Evolutionary conservation across 2,113 vertebrate genomes (phyloP).

Genomic region (Centropus unirufus): DNA sequence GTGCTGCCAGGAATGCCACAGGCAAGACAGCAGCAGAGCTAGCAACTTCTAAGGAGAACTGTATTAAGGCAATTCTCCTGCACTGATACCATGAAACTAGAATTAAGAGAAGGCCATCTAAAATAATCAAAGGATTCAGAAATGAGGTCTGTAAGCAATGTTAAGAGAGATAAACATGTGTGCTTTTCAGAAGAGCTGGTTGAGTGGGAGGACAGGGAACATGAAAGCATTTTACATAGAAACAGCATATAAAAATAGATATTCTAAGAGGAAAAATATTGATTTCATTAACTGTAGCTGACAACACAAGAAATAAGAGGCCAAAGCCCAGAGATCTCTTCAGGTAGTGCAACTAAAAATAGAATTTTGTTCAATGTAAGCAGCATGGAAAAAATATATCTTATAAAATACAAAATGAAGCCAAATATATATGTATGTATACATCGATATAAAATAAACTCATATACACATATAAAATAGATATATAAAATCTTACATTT

Average conservation of each 20-base stretch:
- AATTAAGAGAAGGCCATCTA: slow-evolving; percentile 56
- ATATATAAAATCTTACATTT: neutral
- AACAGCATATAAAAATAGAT: slow-evolving; percentile 5
- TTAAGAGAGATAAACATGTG: slow-evolving; percentile 34
- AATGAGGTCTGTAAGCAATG: slow-evolving; percentile 56
- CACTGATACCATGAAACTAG: slow-evolving; percentile 47
- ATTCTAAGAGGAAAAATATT: slow-evolving; percentile 10
- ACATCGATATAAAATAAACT: neutral
- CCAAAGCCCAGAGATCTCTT: neutral
- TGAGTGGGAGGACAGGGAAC: slow-evolving; percentile 43
- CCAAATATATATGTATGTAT: neutral
- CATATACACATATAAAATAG: neutral
- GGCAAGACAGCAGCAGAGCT: slow-evolving; percentile 33
- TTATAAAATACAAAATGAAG: neutral
- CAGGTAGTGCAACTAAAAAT: neutral
- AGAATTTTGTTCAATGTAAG: neutral
- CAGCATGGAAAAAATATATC: neutral
- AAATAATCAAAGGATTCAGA: slow-evolving; percentile 65
- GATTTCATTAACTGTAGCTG: slow-evolving; percentile 30
- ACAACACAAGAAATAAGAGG: slow-evolving; percentile 8
- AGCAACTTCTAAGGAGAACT: slow-evolving; percentile 51
- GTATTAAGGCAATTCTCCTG: slow-evolving; percentile 50
- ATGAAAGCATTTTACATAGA: slow-evolving; percentile 47
- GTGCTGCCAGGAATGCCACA: slow-evolving; percentile 22
- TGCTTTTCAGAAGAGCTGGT: slow-evolving; percentile 34